Conservation (phyloP, 1,140 invertebrate genomes). For the Temnothorax longispinosus region DNA sequence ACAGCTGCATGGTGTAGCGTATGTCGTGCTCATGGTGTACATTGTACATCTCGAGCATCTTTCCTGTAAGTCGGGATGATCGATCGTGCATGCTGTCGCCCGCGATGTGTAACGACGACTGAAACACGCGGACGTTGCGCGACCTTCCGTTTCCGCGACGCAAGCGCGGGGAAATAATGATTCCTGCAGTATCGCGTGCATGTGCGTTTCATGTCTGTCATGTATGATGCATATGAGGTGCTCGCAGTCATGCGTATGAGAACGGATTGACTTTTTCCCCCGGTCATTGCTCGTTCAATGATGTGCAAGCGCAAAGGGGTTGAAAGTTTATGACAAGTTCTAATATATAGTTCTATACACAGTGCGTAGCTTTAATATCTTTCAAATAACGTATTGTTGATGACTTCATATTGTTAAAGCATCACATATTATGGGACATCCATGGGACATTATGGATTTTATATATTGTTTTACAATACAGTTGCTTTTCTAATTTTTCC, state of each 20-base stretch:
- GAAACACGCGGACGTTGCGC: conserved; percentile 5
- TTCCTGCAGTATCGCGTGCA: not conserved
- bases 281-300: not conserved
- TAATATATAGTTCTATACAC: not conserved
- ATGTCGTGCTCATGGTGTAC: conserved; percentile 7
- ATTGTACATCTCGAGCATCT: not conserved
- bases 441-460: not conserved
- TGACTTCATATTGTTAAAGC: not conserved
- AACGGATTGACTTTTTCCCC: conserved; percentile 2
- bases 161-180: conserved; percentile 53
- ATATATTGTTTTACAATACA: not conserved
- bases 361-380: not conserved
- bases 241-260: not conserved
- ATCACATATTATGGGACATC: not conserved
- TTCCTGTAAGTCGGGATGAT: conserved; percentile 13
- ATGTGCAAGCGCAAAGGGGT: not conserved
- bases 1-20: conserved; percentile 50
- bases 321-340: conserved; percentile 3
- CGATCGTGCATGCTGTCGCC: conserved; percentile 45
- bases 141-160: conserved; percentile 15
- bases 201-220: not conserved
- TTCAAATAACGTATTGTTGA: not conserved
- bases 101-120: conserved; percentile 24
- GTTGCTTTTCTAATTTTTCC: not conserved
- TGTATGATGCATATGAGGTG: not conserved